These are phyloP conservation scores for Erynnis tages DNA, from an alignment of 2,888 invertebrate genomes.

Conservation along the genomic window DNA sequence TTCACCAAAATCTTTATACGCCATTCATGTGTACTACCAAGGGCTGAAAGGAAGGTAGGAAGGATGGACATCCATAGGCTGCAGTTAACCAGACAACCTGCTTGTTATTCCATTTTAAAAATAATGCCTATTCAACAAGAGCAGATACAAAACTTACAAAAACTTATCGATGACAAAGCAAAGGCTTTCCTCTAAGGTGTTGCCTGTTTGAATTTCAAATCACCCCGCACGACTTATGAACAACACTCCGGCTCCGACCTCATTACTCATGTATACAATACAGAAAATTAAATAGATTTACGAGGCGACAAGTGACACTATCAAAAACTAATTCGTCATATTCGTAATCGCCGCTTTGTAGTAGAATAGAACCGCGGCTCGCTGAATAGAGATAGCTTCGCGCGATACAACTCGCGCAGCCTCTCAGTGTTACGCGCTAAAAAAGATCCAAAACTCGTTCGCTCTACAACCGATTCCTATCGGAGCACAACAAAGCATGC, in stretches of 20 bases:
- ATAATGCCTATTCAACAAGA: too few species aligned
- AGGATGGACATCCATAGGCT: too few species aligned
- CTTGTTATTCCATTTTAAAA: too few species aligned
- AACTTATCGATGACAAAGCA: neutral
- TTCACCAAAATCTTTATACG: too few species aligned
- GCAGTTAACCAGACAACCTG: too few species aligned
- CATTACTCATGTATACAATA: slow-evolving; percentile 21
- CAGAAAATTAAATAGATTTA: slow-evolving; percentile 16
- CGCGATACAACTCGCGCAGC: slow-evolving; percentile 21
- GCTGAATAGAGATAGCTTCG: slow-evolving; percentile 21
- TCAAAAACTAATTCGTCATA: slow-evolving; percentile 29
- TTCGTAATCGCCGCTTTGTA: slow-evolving; percentile 28
- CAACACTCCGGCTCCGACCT: neutral
- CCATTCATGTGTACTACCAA: too few species aligned
- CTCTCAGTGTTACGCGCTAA: slow-evolving; percentile 24
- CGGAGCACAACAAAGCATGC: slow-evolving; percentile 47
- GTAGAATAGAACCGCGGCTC: slow-evolving; percentile 18
- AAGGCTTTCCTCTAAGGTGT: neutral
- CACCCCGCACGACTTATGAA: neutral
- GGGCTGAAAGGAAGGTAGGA: too few species aligned
- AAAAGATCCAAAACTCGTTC: slow-evolving; percentile 22
- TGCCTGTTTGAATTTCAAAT: slow-evolving; percentile 10
- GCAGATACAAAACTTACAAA: neutral
- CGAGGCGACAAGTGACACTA: slow-evolving; percentile 22
- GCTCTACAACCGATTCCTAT: slow-evolving; percentile 43